These are phyloP conservation scores for Ferdinandea cuprea DNA, from an alignment of 2,888 invertebrate genomes.

Conservation along the genomic window DNA sequence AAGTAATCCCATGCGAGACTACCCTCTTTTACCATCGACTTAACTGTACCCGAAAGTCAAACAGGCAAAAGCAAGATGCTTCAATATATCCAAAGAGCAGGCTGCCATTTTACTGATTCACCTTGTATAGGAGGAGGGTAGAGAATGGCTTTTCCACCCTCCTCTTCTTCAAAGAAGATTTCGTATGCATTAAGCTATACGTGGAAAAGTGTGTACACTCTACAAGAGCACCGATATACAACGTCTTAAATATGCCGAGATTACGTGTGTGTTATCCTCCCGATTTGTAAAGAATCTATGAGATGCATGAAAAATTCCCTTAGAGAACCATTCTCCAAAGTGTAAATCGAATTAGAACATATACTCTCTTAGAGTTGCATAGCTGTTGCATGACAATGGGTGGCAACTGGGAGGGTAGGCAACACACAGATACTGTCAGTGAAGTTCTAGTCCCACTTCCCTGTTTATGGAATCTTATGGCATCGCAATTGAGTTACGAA, in stretches of 20 bases:
- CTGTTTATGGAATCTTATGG: slow-evolving; percentile 25
- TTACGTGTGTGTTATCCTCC: slow-evolving; percentile 37
- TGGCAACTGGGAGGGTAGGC: not conserved
- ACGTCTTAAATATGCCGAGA: slow-evolving; percentile 20
- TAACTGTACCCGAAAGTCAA: slow-evolving; percentile 1
- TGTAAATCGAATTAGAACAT: slow-evolving; percentile 57
- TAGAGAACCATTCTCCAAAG: slow-evolving; percentile 31
- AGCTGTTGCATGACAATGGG: not conserved
- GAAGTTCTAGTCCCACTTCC: not conserved
- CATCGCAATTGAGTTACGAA: slow-evolving; percentile 46
- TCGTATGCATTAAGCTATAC: slow-evolving; percentile 21
- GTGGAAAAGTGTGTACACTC: not conserved
- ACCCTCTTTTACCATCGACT: slow-evolving; percentile 7
- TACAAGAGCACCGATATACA: not conserved
- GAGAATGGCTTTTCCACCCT: not conserved
- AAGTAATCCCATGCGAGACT: slow-evolving; percentile 36
- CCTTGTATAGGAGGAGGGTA: not conserved
- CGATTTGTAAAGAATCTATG: slow-evolving; percentile 49
- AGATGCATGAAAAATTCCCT: slow-evolving; percentile 57
- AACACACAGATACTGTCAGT: not conserved
- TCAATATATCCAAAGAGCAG: not conserved
- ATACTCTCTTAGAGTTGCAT: not conserved
- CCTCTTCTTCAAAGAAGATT: not conserved
- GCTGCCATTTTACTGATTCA: slow-evolving; percentile 25
- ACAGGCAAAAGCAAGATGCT: not conserved